Evolutionary conservation across 2,113 vertebrate species (phyloP).

Genomic region (Zapus hudsonius): DNA sequence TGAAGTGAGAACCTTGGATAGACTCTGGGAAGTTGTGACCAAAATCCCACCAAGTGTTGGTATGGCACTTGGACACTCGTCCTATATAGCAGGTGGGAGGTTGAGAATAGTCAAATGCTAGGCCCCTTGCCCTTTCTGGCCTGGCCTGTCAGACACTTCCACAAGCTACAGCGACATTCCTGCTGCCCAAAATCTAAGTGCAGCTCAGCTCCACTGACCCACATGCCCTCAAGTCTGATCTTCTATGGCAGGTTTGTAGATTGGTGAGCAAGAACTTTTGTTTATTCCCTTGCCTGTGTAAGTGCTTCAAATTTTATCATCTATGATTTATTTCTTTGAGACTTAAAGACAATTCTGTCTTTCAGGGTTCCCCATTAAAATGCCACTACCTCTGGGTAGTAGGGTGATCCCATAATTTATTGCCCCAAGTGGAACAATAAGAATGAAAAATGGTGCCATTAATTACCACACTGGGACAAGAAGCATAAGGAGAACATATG

Average conservation of each 20-base stretch:
- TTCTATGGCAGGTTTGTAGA: slow-evolving; percentile 1
- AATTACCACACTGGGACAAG: slow-evolving; percentile 4
- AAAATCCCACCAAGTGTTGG: neutral
- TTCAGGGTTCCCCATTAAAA: slow-evolving; percentile 53
- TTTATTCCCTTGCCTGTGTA: slow-evolving; percentile 43
- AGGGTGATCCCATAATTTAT: slow-evolving; percentile 33
- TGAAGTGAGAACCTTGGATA: neutral
- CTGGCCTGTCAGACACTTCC: neutral
- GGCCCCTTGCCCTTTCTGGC: neutral
- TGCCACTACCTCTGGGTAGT: neutral
- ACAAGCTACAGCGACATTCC: slow-evolving; percentile 9
- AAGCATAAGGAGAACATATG: slow-evolving; percentile 30
- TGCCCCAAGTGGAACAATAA: slow-evolving; percentile 32
- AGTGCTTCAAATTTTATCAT: slow-evolving; percentile 53
- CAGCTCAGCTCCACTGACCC: neutral
- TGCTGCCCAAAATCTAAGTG: neutral
- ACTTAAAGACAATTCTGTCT: slow-evolving; percentile 47
- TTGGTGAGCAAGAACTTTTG: slow-evolving; percentile 20
- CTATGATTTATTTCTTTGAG: slow-evolving; percentile 51
- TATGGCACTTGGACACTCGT: neutral
- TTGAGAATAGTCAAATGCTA: neutral
- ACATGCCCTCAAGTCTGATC: neutral
- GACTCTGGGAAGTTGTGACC: neutral
- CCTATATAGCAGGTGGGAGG: neutral
- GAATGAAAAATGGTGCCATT: slow-evolving; percentile 21